Percentiles rank a stretch among this genome's conserved stretches.
Evolutionary conservation across 2,888 invertebrate genomes (phyloP).

Genomic region (Diaphora mendica): DNA sequence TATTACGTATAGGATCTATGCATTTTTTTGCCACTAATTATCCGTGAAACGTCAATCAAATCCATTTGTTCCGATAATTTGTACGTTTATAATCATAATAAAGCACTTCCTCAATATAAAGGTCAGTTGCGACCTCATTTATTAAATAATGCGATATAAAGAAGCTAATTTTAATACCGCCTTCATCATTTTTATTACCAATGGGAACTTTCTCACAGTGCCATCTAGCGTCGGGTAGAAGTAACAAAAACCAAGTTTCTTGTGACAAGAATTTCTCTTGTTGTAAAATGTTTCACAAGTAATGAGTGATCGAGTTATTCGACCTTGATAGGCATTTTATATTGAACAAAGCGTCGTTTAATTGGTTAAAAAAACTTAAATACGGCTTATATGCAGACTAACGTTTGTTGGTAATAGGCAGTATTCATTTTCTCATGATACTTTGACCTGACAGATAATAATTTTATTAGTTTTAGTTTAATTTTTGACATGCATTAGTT

Average conservation of each 20-base stretch:
- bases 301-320: conserved; percentile 36
- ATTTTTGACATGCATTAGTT: not conserved
- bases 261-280: conserved; percentile 51
- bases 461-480: not conserved
- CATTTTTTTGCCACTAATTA: conserved; percentile 9
- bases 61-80: conserved; percentile 14
- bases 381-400: conserved; percentile 23
- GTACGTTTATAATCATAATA: not conserved
- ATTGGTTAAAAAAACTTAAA: conserved; percentile 29
- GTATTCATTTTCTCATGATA: conserved; percentile 6
- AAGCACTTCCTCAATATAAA: conserved; percentile 15
- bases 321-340: conserved; percentile 53
- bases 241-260: conserved; percentile 59
- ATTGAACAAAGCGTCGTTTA: conserved; percentile 43
- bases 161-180: not conserved
- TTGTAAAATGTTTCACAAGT: conserved; percentile 36
- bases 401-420: conserved; percentile 12
- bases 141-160: not conserved
- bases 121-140: conserved; percentile 10
- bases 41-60: conserved; percentile 11
- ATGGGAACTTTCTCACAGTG: conserved; percentile 56
- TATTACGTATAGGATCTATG: conserved; percentile 12
- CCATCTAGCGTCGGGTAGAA: conserved; percentile 75
- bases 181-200: not conserved
- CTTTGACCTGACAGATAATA: not conserved